Percentiles rank a stretch among this genome's conserved stretches.
phyloP scores from a whole-genome alignment of 2,113 vertebrate species.

The Epinephelus cyanopodus region DNA sequence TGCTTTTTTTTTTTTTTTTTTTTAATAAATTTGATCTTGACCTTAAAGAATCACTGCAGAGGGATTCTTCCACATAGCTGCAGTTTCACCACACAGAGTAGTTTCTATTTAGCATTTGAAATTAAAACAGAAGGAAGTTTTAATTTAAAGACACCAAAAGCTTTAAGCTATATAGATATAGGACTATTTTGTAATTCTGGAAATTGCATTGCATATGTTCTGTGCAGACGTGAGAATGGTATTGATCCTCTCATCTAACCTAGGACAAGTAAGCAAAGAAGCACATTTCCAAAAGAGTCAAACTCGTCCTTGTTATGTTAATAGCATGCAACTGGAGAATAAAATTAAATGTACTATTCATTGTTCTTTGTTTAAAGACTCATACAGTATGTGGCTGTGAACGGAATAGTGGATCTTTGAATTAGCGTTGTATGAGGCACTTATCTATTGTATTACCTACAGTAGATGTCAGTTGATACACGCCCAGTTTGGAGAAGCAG shows the following conservation, averaged over 20 bases:
- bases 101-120: not conserved
- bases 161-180: not conserved
- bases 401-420: too few relatives aligned
- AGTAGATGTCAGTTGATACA: too few relatives aligned
- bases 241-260: not conserved
- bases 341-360: not conserved
- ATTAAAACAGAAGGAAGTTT: not conserved
- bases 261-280: not conserved
- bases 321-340: not conserved
- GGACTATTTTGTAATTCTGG: not conserved
- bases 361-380: not conserved
- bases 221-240: not conserved
- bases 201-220: not conserved
- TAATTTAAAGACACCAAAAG: not conserved
- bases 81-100: not conserved
- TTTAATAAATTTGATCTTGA: too few relatives aligned
- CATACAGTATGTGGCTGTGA: not conserved
- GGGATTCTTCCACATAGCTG: not conserved
- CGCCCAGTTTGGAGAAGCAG: too few relatives aligned
- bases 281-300: not conserved
- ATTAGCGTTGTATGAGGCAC: too few relatives aligned
- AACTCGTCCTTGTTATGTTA: not conserved
- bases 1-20: too few relatives aligned
- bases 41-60: constrained; percentile 5
- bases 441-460: too few relatives aligned